These are phyloP conservation scores for Muscidifurax raptorellus DNA, from an alignment of 1,140 invertebrate genomes.

Conservation along the genomic window DNA sequence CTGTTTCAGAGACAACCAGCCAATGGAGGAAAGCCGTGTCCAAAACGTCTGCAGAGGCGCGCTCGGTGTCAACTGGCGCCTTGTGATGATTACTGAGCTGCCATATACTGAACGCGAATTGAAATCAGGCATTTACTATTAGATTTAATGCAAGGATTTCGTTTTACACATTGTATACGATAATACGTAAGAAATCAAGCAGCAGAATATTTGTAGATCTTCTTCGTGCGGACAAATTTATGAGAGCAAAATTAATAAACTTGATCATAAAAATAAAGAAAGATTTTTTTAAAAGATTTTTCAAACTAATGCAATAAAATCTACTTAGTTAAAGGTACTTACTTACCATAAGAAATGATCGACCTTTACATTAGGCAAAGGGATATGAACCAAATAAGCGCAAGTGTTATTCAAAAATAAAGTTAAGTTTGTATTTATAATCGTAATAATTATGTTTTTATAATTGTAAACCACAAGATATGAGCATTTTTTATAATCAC, in stretches of 20 bases:
- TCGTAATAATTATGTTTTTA: neutral
- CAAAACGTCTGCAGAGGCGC: conserved; percentile 76
- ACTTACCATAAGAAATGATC: neutral
- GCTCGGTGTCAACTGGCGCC: conserved; percentile 74
- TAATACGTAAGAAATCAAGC: too few species aligned
- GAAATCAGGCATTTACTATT: too few species aligned
- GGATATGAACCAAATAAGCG: neutral
- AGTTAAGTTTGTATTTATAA: conserved; percentile 11
- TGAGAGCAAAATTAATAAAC: too few species aligned
- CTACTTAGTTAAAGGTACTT: neutral
- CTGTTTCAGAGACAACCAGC: conserved; percentile 76
- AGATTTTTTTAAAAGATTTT: too few species aligned
- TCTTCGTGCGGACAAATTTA: too few species aligned
- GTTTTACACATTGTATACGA: too few species aligned
- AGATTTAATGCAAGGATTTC: neutral
- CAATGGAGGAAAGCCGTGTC: conserved; percentile 84
- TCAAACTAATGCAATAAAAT: neutral
- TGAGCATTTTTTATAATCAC: conserved; percentile 18
- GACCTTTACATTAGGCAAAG: neutral
- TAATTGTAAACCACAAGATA: neutral
- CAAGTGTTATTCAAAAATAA: conserved; percentile 14
- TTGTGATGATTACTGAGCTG: conserved; percentile 58
- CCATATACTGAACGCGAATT: neutral
- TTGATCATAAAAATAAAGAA: too few species aligned
- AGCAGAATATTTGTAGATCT: too few species aligned